Base-by-base conservation (phyloP, 2,113 vertebrate species). In the Tylochromis polylepis region DNA sequence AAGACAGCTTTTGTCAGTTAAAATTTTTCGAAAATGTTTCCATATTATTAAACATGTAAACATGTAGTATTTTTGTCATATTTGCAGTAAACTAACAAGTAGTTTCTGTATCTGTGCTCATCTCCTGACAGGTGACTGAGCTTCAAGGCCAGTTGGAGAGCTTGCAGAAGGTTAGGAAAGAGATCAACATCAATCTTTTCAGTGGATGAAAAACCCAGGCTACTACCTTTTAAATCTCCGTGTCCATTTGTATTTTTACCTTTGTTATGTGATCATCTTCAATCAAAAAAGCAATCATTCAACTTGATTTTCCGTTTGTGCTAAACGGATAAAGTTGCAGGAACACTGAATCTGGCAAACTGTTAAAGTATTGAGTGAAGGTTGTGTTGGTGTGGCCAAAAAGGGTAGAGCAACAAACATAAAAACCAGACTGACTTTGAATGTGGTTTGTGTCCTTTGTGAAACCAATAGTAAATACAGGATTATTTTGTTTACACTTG, bases 81-180 rank as follows among this genome's bases (percentile, higher is more conserved):
- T 34, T 51, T 65, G 3, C n/a, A n/a, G n/a, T 78, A 36, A 49
- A 57, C 2, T 46, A 38, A 29, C 3, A 18, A 7, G 7, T 79
- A 41, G n/a, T 20, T 1, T 79, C 29, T 67, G 2, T 22, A 4
- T 59, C 3, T 85, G 55, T 85, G 24, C 11, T 83, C 84, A 1
- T 11, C 2, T 86, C 38, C 2, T 10, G 31, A 49, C 79, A 97
- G 94, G 95, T 96, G 79, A 97, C 96, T 85, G 93, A 97, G 72
- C 93, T 99, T 5, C 97, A 99, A 92, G 88, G 88, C 60, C 97
- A 97, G 80, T 78, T 97, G 81, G 97, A 98, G 87, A 96, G 34
- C 67, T 87, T 97, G 75, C 97, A 98, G 49, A 98, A 98, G 97
- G 99, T 99, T 75, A 11, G 89, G 1, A 88, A 81, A 89, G 77